These are phyloP conservation scores for Crocallis elinguaria DNA, from an alignment of 2,888 invertebrate species.

Conservation along the genomic window DNA sequence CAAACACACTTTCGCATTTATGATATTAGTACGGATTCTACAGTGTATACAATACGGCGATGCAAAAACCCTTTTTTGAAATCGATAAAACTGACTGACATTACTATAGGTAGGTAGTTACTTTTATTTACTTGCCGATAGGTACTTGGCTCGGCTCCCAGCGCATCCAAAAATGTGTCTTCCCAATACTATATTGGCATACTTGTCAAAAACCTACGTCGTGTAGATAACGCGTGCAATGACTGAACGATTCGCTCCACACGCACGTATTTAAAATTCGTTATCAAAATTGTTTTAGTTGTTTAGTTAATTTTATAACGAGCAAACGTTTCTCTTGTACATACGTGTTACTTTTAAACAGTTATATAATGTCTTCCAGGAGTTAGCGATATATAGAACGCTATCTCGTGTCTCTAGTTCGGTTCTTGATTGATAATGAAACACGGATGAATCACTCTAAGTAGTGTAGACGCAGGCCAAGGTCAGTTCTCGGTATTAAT, in stretches of 20 bases:
- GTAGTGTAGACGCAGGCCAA: conserved; percentile 50
- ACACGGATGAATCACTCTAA: conserved; percentile 61
- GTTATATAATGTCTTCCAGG: conserved; percentile 1
- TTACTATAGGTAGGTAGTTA: background rate
- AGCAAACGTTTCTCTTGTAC: conserved; percentile 28
- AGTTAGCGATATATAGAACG: conserved; percentile 15
- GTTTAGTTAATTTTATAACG: conserved; percentile 25
- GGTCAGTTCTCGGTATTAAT: conserved; percentile 55
- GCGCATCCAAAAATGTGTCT: background rate
- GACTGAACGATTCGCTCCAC: conserved; percentile 20
- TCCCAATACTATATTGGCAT: background rate
- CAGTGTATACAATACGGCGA: too few species aligned
- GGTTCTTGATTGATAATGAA: conserved; percentile 52
- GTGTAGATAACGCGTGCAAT: conserved; percentile 19
- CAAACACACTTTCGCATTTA: too few species aligned
- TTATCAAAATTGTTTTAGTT: conserved; percentile 36
- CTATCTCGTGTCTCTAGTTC: conserved; percentile 35
- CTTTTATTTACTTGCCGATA: conserved; percentile 10
- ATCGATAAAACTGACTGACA: too few species aligned
- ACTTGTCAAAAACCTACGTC: conserved; percentile 3
- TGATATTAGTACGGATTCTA: too few species aligned
- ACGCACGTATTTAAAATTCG: conserved; percentile 26
- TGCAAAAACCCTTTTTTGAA: too few species aligned
- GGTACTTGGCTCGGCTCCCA: conserved; percentile 16
- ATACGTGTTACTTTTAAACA: background rate